Evolutionary conservation across 1,140 invertebrate species (phyloP).

Genomic region (Cheumatopsyche charites): DNA sequence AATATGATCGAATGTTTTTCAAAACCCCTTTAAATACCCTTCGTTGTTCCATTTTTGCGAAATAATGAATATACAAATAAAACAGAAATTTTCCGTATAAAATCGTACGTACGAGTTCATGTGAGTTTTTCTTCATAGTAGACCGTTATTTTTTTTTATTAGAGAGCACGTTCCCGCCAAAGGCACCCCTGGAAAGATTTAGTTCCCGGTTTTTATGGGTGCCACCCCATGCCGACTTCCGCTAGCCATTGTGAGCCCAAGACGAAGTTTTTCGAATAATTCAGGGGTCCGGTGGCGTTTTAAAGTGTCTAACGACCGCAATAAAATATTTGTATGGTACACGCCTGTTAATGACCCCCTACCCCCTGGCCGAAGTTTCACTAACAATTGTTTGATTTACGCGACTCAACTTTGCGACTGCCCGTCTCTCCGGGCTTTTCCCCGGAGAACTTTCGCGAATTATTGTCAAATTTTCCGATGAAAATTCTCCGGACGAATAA

Average conservation of each 20-base stretch:
- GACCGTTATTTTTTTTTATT: no score
- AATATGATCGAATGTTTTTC: no score
- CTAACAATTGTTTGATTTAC: slow-evolving; percentile 46
- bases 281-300: slow-evolving; percentile 42
- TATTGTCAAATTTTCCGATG: slow-evolving; percentile 12
- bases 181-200: no score
- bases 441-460: slow-evolving; percentile 8
- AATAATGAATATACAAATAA: no score
- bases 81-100: no score
- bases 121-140: no score
- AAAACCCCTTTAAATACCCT: no score
- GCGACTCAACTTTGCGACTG: slow-evolving; percentile 12
- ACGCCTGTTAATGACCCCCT: slow-evolving; percentile 44
- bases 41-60: no score
- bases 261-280: slow-evolving; percentile 47
- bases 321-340: slow-evolving; percentile 48
- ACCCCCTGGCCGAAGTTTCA: slow-evolving; percentile 17
- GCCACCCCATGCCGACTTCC: no score
- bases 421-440: neutral
- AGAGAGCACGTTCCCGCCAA: no score
- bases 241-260: slow-evolving; percentile 34
- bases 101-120: no score
- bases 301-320: slow-evolving; percentile 46
- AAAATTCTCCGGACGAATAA: neutral
- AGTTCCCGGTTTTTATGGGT: no score